Conservation (phyloP, 2,113 vertebrate species). For the Pimephales promelas region DNA sequence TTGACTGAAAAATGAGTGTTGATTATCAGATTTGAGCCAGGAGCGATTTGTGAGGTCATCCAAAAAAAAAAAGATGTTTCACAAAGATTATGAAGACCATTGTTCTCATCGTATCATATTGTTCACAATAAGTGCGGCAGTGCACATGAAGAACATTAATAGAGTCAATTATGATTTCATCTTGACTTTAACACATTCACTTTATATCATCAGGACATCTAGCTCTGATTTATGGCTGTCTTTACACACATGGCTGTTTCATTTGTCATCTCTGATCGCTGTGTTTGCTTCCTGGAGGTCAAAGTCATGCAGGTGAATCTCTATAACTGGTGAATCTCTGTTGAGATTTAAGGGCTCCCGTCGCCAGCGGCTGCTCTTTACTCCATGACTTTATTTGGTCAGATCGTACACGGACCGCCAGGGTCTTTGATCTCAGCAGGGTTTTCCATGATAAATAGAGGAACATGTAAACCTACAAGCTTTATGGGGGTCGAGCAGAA, state of each 20-base stretch:
- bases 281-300: conserved; percentile 9
- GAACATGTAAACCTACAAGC: conserved; percentile 15
- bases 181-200: not conserved
- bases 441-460: conserved; percentile 44
- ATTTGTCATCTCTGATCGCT: not conserved
- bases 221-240: not conserved
- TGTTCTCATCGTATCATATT: not conserved
- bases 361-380: not conserved
- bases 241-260: not conserved
- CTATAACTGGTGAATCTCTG: not conserved
- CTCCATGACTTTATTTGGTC: conserved; percentile 48
- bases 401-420: not conserved
- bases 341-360: conserved; percentile 57
- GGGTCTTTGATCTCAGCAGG: conserved; percentile 26
- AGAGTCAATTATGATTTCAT: not conserved
- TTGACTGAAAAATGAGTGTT: not conserved
- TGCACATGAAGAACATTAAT: not conserved
- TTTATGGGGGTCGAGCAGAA: conserved; percentile 36
- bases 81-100: not conserved
- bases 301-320: not conserved
- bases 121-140: not conserved
- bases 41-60: not conserved
- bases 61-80: not conserved
- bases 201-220: not conserved
- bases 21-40: not conserved